Conservation (phyloP, 2,113 vertebrate genomes). For the Cricetomys ansorgei region DNA sequence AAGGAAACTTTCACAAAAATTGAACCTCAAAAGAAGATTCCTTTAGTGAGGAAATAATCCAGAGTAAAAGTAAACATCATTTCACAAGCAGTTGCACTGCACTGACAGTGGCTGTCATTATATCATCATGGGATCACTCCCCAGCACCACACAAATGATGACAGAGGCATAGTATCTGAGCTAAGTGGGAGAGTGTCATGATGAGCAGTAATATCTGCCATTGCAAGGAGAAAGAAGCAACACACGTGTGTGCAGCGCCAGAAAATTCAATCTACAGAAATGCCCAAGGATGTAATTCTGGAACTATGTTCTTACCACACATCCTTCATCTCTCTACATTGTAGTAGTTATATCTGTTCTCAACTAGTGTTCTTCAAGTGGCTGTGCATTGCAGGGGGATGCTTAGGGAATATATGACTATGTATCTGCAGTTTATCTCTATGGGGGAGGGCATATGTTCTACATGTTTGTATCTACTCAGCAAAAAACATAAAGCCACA, state of each 20-base stretch:
- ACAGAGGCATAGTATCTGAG: background rate
- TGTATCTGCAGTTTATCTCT: background rate
- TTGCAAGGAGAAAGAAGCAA: background rate
- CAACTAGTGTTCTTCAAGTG: constrained; percentile 47
- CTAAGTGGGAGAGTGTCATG: background rate
- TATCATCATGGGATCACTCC: background rate
- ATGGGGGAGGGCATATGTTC: background rate
- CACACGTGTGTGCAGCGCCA: background rate
- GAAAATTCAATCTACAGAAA: constrained; percentile 53
- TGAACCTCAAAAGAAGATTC: background rate
- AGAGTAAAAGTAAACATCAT: background rate
- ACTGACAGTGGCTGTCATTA: background rate
- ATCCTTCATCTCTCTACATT: constrained; percentile 35
- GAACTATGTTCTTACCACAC: background rate
- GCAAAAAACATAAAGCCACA: background rate
- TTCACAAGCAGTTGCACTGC: background rate
- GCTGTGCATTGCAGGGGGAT: background rate
- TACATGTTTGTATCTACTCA: background rate
- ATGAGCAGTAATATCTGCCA: background rate
- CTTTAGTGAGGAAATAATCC: constrained; percentile 51
- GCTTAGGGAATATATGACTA: background rate
- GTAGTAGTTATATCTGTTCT: constrained; percentile 1
- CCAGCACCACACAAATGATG: background rate
- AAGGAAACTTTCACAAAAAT: too few species aligned
- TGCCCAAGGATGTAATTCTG: constrained; percentile 34